Evolutionary conservation across 2,113 vertebrate genomes (phyloP).

Genomic region (Tympanuchus pallidicinctus): DNA sequence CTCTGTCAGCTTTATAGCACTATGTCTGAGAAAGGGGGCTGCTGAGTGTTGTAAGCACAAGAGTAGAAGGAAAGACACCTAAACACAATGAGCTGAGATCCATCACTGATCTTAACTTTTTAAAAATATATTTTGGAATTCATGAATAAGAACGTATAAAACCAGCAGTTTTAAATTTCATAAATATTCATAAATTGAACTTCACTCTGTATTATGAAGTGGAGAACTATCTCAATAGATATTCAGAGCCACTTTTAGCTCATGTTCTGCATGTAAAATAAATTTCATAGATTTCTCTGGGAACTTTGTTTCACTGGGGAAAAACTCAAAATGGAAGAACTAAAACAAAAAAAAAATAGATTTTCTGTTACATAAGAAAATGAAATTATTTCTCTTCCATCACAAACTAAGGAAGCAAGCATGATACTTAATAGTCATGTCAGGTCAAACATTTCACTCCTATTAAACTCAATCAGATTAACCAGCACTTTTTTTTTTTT

Average conservation of each 20-base stretch:
- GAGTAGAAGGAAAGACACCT: neutral
- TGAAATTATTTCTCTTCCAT: neutral
- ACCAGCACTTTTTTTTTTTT: neutral
- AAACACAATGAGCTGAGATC: neutral
- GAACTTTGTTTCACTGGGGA: neutral
- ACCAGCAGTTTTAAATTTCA: neutral
- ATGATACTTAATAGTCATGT: neutral
- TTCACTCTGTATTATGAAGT: neutral
- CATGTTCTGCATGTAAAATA: neutral
- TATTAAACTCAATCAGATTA: neutral
- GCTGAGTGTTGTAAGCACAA: neutral
- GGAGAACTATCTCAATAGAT: neutral
- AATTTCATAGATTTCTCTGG: neutral
- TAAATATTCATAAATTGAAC: constrained; percentile 9
- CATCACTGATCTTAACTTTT: neutral
- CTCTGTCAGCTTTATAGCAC: neutral
- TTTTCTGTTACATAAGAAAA: neutral
- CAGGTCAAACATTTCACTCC: neutral
- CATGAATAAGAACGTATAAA: neutral
- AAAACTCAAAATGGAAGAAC: neutral
- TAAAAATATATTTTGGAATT: neutral
- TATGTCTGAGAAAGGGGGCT: neutral
- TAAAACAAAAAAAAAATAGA: neutral
- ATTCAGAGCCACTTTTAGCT: neutral
- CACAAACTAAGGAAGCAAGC: neutral